Conservation (phyloP, 2,888 invertebrate species). For the Synergus laeviventris region DNA sequence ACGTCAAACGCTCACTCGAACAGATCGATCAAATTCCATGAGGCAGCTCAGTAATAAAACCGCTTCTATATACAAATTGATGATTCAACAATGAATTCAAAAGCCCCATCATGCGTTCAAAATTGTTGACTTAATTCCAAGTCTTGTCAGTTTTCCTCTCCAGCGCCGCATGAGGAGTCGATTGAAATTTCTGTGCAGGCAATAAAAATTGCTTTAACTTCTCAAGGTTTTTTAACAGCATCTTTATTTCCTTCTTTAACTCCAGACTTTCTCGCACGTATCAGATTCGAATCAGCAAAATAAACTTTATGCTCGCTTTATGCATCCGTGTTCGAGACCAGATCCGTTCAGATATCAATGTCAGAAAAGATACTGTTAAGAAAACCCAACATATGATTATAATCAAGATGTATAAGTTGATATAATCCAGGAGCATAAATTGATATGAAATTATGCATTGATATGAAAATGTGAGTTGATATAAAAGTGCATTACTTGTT, state of each 20-base stretch:
- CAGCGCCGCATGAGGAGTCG: not conserved
- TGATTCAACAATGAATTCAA: too few species aligned
- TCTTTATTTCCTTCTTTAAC: not conserved
- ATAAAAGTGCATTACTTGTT: not conserved
- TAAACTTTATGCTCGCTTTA: not conserved
- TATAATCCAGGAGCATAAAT: not conserved
- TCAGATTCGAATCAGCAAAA: not conserved
- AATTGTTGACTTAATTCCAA: too few species aligned
- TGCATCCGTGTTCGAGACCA: conserved; percentile 5
- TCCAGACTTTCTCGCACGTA: not conserved
- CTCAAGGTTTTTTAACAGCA: not conserved
- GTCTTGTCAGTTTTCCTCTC: not conserved
- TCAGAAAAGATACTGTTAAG: not conserved
- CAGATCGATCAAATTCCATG: not conserved
- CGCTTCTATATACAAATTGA: not conserved
- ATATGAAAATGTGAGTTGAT: not conserved
- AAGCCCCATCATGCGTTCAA: too few species aligned
- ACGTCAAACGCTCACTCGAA: not conserved
- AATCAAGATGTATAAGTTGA: not conserved
- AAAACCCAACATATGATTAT: not conserved
- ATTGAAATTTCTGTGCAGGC: not conserved
- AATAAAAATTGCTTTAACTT: not conserved
- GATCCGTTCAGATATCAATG: not conserved
- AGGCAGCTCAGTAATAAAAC: not conserved
- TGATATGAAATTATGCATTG: not conserved